Base-by-base conservation (phyloP, 2,888 invertebrate species). In the Mesoligia furuncula region DNA sequence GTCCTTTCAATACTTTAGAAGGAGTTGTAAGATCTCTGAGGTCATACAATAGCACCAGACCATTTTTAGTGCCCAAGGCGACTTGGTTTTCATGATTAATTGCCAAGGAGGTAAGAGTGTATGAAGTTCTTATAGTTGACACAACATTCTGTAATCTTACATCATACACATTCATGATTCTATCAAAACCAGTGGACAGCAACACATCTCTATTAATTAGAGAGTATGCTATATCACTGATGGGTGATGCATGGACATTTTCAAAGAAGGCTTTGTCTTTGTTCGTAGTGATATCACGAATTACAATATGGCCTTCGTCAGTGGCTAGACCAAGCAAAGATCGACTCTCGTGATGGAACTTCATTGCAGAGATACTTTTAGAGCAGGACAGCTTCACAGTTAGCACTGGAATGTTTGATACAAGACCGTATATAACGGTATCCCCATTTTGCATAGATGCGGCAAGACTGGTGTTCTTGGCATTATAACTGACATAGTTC, bases 141-240 rank as follows among this genome's bases (percentile, higher is more conserved):
- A 97, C 96, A 73, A 95, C 92, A 91, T 93, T 95, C 88, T 96
- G 95, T 73, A 95, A 89, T 89, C 96, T 92, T n/a, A 97, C 92
- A 91, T 97, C 97, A 89, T 97, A 97, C 4, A 97, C 96, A 91
- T 97, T 95, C 91, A 97, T 96, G 70, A 96, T 94, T 88, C 97
- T 96, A 90, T 97, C 97, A 85, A 95, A 95, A 0, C 97, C 97
- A 87, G 97, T 93, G 0, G 97, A 97, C 8, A 97, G 89, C 91
- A 97, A 92, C 1, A 97, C 95, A 91, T 97, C 97, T 81, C 94
- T 93, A 86, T 97, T 97, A 17, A 97, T 93, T 0, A 97, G 95
- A 0, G 97, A 97, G 91, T 96, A 97, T 54, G 95, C 93, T 77
- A 97, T 94, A 85, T 97, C 97, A 84, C 97, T 97, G n/a, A 97